Percentiles rank a stretch among this genome's conserved stretches.
Conservation (phyloP, 2,113 vertebrate species). For the Austrofundulus limnaeus region DNA sequence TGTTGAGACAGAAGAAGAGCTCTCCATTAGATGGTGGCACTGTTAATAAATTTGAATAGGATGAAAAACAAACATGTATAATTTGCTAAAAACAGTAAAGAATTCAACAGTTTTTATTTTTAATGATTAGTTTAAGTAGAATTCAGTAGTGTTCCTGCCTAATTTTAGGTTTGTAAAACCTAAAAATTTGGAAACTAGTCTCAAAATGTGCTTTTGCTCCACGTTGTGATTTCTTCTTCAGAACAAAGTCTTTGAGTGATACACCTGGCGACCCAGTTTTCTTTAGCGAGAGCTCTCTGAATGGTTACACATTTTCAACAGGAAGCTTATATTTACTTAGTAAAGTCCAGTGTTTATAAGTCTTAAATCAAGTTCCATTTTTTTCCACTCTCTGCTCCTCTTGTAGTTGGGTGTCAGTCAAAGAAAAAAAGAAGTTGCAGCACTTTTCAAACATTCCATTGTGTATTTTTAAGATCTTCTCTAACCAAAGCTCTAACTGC, state of each 20-base stretch:
- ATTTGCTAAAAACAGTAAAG: no score
- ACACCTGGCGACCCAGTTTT: constrained; percentile 31
- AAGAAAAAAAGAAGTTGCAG: constrained; percentile 72
- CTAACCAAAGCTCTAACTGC: constrained; percentile 55
- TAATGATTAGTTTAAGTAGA: no score
- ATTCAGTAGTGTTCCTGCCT: background rate
- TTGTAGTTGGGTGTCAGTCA: constrained; percentile 37
- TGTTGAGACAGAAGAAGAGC: background rate
- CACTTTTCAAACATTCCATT: constrained; percentile 72
- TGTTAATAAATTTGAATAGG: constrained; percentile 4
- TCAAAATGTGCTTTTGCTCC: constrained; percentile 5
- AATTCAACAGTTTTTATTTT: no score
- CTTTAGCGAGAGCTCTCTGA: constrained; percentile 32
- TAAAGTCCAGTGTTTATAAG: constrained; percentile 68
- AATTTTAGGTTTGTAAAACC: background rate
- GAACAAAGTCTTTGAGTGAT: constrained; percentile 1
- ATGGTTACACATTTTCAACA: constrained; percentile 57
- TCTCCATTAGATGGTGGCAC: background rate
- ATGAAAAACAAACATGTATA: background rate
- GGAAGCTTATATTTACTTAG: constrained; percentile 72
- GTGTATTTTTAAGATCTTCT: constrained; percentile 69
- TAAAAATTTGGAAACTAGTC: background rate
- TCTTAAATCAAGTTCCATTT: constrained; percentile 41
- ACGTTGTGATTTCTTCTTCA: background rate
- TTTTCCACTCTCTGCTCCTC: constrained; percentile 39